Evolutionary conservation across 2,888 invertebrate species (phyloP).

Genomic region (Corbicula japonica): DNA sequence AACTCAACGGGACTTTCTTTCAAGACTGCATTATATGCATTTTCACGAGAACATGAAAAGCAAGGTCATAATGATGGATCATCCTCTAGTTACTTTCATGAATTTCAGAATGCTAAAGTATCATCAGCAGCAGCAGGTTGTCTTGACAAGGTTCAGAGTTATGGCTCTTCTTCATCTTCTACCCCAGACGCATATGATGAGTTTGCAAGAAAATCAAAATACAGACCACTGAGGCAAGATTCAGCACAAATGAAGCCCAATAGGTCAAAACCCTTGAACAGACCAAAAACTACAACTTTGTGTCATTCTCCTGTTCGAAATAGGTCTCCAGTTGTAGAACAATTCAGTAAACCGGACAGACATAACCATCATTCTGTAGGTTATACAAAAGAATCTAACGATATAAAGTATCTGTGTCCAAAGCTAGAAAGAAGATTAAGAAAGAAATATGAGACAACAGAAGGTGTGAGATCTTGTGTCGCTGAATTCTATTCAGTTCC

Average conservation of each 20-base stretch:
- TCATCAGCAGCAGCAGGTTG: not conserved
- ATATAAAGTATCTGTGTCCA: too few relatives aligned
- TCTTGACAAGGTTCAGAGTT: slow-evolving; percentile 25
- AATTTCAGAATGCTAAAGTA: not conserved
- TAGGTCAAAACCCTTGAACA: slow-evolving; percentile 19
- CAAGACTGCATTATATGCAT: slow-evolving; percentile 14
- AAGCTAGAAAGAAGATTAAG: too few relatives aligned
- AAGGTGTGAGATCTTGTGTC: too few relatives aligned
- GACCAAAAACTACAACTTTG: slow-evolving; percentile 9
- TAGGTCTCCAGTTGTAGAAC: not conserved
- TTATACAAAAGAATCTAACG: too few relatives aligned
- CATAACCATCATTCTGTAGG: slow-evolving; percentile 19
- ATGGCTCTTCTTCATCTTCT: slow-evolving; percentile 61
- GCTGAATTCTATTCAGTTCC: too few relatives aligned
- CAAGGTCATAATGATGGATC: not conserved
- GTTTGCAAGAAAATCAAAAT: slow-evolving; percentile 58
- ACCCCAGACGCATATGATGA: slow-evolving; percentile 64
- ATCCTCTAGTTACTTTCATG: not conserved
- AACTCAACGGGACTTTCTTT: not conserved
- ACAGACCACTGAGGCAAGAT: slow-evolving; percentile 33
- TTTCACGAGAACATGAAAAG: not conserved
- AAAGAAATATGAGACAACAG: too few relatives aligned
- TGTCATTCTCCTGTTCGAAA: slow-evolving; percentile 10
- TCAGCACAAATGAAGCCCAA: slow-evolving; percentile 24
- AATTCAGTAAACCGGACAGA: not conserved